These are phyloP conservation scores for Ctenosaura bakeri DNA, from an alignment of 2,797 vertebrate genomes.

Conservation along the genomic window DNA sequence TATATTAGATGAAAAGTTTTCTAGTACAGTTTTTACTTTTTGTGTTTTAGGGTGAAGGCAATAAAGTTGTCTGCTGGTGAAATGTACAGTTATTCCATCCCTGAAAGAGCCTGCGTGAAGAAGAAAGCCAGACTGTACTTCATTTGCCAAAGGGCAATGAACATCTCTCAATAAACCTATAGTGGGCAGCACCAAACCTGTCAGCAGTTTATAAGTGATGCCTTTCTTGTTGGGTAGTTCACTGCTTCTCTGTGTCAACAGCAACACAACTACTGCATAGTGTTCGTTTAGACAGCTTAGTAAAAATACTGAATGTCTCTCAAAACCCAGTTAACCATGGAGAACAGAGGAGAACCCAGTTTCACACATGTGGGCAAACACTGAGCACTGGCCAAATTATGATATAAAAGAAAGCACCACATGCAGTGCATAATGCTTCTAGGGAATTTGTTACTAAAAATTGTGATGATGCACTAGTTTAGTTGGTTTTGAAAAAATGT, in stretches of 20 bases:
- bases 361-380: background rate
- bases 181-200: background rate
- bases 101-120: background rate
- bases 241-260: background rate
- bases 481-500: background rate
- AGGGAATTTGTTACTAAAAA: background rate
- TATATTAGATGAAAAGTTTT: background rate
- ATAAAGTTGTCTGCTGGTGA: background rate
- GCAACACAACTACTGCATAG: background rate
- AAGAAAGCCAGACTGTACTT: background rate
- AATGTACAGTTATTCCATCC: too few species aligned
- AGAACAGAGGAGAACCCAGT: background rate
- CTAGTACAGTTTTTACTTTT: background rate
- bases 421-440: background rate
- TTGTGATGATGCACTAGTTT: background rate
- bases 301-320: background rate
- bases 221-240: background rate
- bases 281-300: background rate
- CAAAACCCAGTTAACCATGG: background rate
- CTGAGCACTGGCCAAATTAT: background rate
- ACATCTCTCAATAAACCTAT: background rate
- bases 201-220: background rate
- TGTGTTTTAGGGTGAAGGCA: background rate
- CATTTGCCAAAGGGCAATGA: background rate
- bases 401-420: background rate